Percentiles rank a stretch among this genome's conserved stretches.
Evolutionary conservation across 2,113 vertebrate genomes (phyloP).

Genomic region (Melanerpes aurifrons): DNA sequence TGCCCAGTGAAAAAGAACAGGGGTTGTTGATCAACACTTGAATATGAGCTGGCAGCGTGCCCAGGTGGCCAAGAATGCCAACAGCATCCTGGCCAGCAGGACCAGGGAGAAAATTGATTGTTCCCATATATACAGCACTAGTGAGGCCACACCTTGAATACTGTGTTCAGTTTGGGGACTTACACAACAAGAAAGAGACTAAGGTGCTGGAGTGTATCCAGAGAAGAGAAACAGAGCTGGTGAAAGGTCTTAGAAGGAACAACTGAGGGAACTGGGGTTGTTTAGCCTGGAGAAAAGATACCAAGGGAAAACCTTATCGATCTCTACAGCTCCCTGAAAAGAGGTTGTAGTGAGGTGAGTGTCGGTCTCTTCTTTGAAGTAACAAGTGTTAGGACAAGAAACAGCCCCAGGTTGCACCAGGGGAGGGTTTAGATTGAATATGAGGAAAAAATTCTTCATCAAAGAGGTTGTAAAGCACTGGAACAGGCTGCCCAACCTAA

Average conservation of each 20-base stretch:
- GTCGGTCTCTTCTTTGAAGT: neutral
- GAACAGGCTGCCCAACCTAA: neutral
- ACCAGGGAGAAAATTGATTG: neutral
- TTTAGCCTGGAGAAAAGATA: neutral
- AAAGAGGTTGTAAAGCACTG: neutral
- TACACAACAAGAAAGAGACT: too few relatives aligned
- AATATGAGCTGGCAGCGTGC: neutral
- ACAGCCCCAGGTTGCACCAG: neutral
- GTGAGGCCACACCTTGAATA: neutral
- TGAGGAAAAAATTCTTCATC: neutral
- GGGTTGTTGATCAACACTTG: accelerated
- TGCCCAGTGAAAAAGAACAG: accelerated
- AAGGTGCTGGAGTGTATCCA: neutral
- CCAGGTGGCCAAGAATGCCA: neutral
- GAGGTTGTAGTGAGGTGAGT: accelerated
- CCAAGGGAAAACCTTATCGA: neutral
- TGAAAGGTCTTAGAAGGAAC: too few relatives aligned
- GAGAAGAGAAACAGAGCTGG: accelerated
- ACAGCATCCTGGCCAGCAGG: neutral
- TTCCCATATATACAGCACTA: neutral
- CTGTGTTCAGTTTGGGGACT: neutral
- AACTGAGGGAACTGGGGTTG: neutral
- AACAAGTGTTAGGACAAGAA: neutral
- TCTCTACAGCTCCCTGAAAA: neutral
- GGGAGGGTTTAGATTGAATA: neutral